Conservation (phyloP, 2,888 invertebrate genomes). For the Lasioglossum zephyrum region DNA sequence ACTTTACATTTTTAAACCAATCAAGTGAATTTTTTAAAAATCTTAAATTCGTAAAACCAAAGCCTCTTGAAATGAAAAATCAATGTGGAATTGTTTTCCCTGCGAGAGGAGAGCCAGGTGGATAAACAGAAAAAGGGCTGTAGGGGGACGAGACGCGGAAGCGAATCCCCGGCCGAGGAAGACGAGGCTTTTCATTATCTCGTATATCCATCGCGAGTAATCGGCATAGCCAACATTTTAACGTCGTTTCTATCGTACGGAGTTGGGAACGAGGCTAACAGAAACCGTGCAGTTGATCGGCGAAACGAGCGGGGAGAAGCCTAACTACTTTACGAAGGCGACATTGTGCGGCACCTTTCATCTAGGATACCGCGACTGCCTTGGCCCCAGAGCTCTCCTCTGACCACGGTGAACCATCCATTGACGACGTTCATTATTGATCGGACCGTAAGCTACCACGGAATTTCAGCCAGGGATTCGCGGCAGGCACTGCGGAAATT, state of each 20-base stretch:
- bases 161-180: constrained; percentile 58
- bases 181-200: constrained; percentile 79
- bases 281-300: constrained; percentile 14
- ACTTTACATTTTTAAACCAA: not conserved
- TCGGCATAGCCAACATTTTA: constrained; percentile 78
- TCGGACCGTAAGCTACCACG: not conserved
- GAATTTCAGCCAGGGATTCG: constrained; percentile 1
- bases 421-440: constrained; percentile 21
- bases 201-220: constrained; percentile 78
- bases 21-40: not conserved
- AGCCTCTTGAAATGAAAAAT: not conserved
- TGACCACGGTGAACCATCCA: constrained; percentile 11
- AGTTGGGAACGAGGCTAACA: constrained; percentile 29
- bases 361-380: constrained; percentile 67
- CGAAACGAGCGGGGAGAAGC: constrained; percentile 37
- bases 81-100: constrained; percentile 40
- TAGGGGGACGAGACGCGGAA: constrained; percentile 71
- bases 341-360: constrained; percentile 79
- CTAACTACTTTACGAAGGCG: constrained; percentile 77
- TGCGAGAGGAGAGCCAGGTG: not conserved
- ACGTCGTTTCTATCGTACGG: constrained; percentile 61
- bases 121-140: constrained; percentile 10
- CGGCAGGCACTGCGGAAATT: too few relatives aligned
- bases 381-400: constrained; percentile 12
- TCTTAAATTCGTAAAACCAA: not conserved